Percentiles rank a stretch among this genome's conserved stretches.
These are phyloP conservation scores for Spodoptera picta DNA, from an alignment of 2,888 invertebrate species.

Conservation along the genomic window DNA sequence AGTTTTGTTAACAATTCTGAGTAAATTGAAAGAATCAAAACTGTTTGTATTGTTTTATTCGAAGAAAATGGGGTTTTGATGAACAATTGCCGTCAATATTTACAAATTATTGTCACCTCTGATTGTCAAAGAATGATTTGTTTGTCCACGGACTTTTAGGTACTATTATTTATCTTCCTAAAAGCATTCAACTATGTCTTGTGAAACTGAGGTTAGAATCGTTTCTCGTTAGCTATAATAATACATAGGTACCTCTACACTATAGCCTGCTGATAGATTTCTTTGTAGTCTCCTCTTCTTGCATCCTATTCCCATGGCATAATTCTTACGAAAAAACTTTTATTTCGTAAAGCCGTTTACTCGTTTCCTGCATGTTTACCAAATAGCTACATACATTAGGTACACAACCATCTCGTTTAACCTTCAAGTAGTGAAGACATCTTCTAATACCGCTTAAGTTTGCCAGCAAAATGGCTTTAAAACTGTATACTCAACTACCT, in stretches of 20 bases:
- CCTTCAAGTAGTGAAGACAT: conserved; percentile 30
- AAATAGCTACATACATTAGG: background rate
- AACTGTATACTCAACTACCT: conserved; percentile 19
- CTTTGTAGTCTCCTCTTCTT: too few species aligned
- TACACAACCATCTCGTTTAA: conserved; percentile 1
- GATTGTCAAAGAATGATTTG: conserved; percentile 3
- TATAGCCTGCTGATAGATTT: too few species aligned
- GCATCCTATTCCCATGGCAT: too few species aligned
- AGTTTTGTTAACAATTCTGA: background rate
- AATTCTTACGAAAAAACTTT: too few species aligned
- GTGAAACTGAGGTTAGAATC: too few species aligned
- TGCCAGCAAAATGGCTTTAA: conserved; percentile 18
- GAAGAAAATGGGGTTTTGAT: conserved; percentile 15
- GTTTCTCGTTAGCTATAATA: too few species aligned
- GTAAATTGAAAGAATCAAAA: conserved; percentile 14
- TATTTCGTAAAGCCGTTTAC: too few species aligned
- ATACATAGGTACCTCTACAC: too few species aligned
- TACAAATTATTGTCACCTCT: conserved; percentile 10
- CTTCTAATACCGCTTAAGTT: conserved; percentile 19
- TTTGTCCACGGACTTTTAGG: background rate
- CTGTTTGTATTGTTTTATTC: conserved; percentile 34
- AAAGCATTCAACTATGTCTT: too few species aligned
- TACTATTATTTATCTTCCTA: too few species aligned
- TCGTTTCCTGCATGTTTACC: too few species aligned
- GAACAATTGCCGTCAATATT: conserved; percentile 9